These are phyloP conservation scores for Antheraea mylitta DNA, from an alignment of 1,140 invertebrate genomes.

Conservation along the genomic window DNA sequence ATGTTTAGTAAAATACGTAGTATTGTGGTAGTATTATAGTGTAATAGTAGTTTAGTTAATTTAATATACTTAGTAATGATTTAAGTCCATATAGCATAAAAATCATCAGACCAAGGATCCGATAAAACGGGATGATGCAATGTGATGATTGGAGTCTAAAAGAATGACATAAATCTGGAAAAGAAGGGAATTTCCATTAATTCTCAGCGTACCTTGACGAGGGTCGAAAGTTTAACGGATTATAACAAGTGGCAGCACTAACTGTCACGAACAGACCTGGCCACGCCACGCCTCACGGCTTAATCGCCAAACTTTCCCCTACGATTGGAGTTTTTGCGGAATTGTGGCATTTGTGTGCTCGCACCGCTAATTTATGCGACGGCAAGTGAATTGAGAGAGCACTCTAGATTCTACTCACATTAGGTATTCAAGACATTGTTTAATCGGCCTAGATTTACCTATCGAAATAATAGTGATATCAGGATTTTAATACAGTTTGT, in stretches of 20 bases:
- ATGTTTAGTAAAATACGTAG: too few relatives aligned
- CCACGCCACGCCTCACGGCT: conserved; percentile 66
- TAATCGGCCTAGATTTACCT: conserved; percentile 45
- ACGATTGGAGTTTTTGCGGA: conserved; percentile 75
- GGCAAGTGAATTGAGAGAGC: conserved; percentile 56
- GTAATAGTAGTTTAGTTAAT: too few relatives aligned
- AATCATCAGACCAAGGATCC: background rate
- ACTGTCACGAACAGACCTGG: conserved; percentile 73
- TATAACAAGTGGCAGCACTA: conserved; percentile 75
- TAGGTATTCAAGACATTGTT: conserved; percentile 69
- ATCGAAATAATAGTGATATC: too few relatives aligned
- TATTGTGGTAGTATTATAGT: too few relatives aligned
- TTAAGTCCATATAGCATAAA: background rate
- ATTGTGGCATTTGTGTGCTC: conserved; percentile 51
- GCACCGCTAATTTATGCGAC: conserved; percentile 67
- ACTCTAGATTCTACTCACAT: conserved; percentile 52
- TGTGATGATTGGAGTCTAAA: conserved; percentile 17
- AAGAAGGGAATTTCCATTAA: conserved; percentile 60
- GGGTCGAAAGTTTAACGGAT: conserved; percentile 73
- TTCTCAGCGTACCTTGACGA: conserved; percentile 67
- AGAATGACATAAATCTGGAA: conserved; percentile 50
- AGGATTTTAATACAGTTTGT: too few relatives aligned
- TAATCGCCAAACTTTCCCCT: conserved; percentile 74
- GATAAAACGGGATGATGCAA: conserved; percentile 1
- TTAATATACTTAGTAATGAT: background rate